Conservation (phyloP, 2,113 vertebrate genomes). For the Crotophaga sulcirostris region DNA sequence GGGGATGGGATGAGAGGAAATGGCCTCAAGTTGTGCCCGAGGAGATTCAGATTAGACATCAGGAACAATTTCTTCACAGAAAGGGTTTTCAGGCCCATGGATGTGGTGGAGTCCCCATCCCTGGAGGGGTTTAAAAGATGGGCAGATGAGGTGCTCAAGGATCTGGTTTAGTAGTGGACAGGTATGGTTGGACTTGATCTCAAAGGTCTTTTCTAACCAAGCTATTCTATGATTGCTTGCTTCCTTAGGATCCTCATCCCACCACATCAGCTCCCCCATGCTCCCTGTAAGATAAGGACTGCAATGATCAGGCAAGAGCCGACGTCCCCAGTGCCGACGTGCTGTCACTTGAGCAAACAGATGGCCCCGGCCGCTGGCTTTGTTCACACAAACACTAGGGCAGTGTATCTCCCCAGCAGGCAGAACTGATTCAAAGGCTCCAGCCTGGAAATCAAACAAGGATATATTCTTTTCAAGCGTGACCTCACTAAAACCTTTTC, state of each 20-base stretch:
- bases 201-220: no score
- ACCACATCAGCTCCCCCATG: not conserved
- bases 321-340: fast-evolving
- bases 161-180: no score
- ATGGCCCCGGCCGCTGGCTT: not conserved
- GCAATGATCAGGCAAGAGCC: not conserved
- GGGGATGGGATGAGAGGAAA: no score
- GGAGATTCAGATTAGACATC: no score
- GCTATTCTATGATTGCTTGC: not conserved
- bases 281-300: not conserved
- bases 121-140: no score
- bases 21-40: no score
- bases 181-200: no score
- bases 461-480: not conserved
- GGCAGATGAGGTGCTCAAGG: no score
- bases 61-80: no score
- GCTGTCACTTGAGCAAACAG: not conserved
- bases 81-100: no score
- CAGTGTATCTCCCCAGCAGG: conserved; percentile 12
- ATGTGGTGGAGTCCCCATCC: no score
- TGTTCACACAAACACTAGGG: not conserved
- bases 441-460: conserved; percentile 44
- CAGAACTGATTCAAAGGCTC: conserved; percentile 1
- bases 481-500: not conserved
- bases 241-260: not conserved